Evolutionary conservation across 2,797 vertebrate genomes (phyloP), one percentile per base, ranked within the genome.

Genomic region (Megalops cyprinoides): DNA sequence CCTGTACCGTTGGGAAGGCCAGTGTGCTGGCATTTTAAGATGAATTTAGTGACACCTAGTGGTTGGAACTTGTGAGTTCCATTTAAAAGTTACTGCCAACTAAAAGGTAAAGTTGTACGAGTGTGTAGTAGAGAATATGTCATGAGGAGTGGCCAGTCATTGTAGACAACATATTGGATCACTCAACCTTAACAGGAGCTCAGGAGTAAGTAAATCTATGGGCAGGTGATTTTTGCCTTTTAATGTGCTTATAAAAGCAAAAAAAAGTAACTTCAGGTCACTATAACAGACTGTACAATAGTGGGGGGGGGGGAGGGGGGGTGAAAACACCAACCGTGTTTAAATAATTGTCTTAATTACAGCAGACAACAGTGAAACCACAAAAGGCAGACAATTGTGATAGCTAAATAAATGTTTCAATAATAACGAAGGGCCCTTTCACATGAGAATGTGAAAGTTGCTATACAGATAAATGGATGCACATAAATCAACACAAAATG

Each of bases 21-120:
- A 25, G 1, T 20, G 37, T 20, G 28, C 14, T 58, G 23, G 28
- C 6, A 28, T 44, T 74, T 58, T 53, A 25, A 42, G 15, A 8
- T 44, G 4, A 31, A 31, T 53, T 60, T 62, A 48, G 79, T 53
- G 34, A n/a, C 48, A 75, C 55, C 79, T 65, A 18, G 69, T 80
- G 79, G 79, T 34, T 74, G 10, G n/a, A 74, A 28, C 10, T 34
- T 46, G 39, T 74, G 44, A 14, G 7, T 60, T n/a, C n/a, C n/a
- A n/a, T n/a, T n/a, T n/a, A n/a, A n/a, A n/a, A n/a, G n/a, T n/a
- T n/a, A n/a, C n/a, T n/a, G n/a, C n/a, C n/a, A n/a, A n/a, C n/a
- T n/a, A n/a, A n/a, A n/a, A n/a, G n/a, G n/a, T n/a, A n/a, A n/a
- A n/a, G n/a, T n/a, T n/a, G n/a, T n/a, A n/a, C n/a, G n/a, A n/a